These are phyloP conservation scores for Ceratoteleas bidentatus DNA, from an alignment of 1,140 invertebrate species.

Conservation along the genomic window DNA sequence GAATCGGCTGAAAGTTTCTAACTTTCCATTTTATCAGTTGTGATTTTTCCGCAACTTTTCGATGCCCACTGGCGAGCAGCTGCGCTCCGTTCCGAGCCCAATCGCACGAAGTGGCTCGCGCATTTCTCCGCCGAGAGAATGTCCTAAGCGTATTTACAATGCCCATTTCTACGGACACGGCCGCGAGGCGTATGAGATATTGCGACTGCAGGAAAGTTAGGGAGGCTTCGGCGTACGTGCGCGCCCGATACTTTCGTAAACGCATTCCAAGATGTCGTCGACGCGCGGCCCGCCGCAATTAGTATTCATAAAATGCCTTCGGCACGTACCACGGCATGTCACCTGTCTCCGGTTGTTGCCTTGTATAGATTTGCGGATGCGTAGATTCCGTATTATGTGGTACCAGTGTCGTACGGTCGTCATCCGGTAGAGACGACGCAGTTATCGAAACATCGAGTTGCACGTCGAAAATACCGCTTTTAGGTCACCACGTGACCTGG, in stretches of 20 bases:
- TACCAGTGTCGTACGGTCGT: conserved; percentile 50
- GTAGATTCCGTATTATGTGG: conserved; percentile 57
- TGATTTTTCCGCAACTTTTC: not conserved
- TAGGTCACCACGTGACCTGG: no score
- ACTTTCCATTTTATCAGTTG: no score
- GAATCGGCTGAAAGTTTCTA: no score
- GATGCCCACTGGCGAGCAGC: no score
- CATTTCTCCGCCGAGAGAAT: conserved; percentile 23
- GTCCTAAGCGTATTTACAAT: conserved; percentile 26
- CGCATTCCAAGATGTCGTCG: conserved; percentile 58
- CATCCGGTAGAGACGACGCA: conserved; percentile 49
- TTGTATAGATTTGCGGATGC: conserved; percentile 67
- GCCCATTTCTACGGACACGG: conserved; percentile 15
- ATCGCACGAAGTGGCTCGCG: not conserved
- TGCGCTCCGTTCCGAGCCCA: not conserved
- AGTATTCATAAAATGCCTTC: conserved; percentile 60
- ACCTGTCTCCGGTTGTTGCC: conserved; percentile 62
- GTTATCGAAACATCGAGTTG: conserved; percentile 49
- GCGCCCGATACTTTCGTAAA: conserved; percentile 51
- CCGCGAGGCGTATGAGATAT: conserved; percentile 35
- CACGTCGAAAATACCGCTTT: no score
- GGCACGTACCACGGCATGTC: conserved; percentile 55
- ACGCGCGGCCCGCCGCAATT: conserved; percentile 35
- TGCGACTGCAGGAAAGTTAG: conserved; percentile 34
- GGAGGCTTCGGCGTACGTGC: conserved; percentile 30